A percentile compares a stretch with the other conserved stretches of the same genome.
Evolutionary conservation across 1,140 invertebrate species (phyloP).

Genomic region (Zaprionus africanus): DNA sequence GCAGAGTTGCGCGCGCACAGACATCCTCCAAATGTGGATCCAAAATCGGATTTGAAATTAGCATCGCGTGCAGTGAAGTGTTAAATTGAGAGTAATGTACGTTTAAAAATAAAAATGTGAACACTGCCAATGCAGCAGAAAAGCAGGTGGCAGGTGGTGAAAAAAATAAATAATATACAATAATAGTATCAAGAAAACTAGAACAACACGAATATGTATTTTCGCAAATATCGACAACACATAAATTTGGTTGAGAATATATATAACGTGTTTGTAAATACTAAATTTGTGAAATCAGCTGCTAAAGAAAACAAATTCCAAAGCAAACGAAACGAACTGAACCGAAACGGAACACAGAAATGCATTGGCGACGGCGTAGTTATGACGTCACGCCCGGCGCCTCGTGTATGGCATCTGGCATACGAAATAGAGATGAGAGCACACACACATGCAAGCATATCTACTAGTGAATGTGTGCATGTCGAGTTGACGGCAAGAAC

Average conservation of each 20-base stretch:
- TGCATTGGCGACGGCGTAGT: conserved; percentile 37
- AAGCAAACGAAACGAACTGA: conserved; percentile 30
- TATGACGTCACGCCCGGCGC: conserved; percentile 48
- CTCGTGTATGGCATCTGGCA: conserved; percentile 42
- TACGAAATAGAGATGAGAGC: conserved; percentile 36
- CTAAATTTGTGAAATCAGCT: conserved; percentile 42
- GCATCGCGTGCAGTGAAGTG: conserved; percentile 33
- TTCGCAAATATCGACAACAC: conserved; percentile 34
- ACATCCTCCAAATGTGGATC: conserved; percentile 20
- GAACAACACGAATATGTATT: conserved; percentile 33
- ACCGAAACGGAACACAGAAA: conserved; percentile 35
- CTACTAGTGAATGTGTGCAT: background rate
- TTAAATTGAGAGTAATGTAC: conserved; percentile 52
- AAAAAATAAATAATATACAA: conserved; percentile 6
- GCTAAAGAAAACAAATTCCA: conserved; percentile 38
- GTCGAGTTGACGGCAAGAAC: conserved; percentile 29
- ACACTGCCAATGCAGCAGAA: background rate
- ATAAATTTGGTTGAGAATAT: background rate
- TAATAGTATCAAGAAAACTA: conserved; percentile 11
- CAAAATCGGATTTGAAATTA: conserved; percentile 26
- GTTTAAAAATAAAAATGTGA: conserved; percentile 56
- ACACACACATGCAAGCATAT: conserved; percentile 15
- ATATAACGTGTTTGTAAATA: background rate
- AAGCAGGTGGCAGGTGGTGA: conserved; percentile 35
- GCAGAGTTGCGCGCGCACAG: conserved; percentile 20